These are phyloP conservation scores for Ommatoiulus sabulosus DNA, from an alignment of 2,888 invertebrate species.

Conservation along the genomic window DNA sequence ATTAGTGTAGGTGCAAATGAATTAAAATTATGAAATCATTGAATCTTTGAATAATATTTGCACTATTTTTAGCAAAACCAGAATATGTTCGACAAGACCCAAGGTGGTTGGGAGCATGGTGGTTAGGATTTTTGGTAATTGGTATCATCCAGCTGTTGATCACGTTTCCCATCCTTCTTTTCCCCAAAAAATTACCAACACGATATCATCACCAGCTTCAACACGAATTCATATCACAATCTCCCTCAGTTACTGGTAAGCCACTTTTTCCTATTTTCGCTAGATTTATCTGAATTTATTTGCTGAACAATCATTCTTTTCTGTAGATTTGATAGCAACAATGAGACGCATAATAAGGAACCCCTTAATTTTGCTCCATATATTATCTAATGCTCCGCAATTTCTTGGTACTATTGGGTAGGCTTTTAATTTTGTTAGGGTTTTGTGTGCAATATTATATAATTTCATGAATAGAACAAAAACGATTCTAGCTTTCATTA, in stretches of 20 bases:
- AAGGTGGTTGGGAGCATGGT: slow-evolving; percentile 57
- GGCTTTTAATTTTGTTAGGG: no score
- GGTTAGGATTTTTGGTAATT: slow-evolving; percentile 56
- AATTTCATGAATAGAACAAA: no score
- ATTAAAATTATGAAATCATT: no score
- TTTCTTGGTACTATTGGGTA: slow-evolving; percentile 70
- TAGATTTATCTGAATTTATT: no score
- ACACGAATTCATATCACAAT: background rate
- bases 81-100: slow-evolving; percentile 50
- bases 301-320: background rate
- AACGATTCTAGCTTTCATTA: no score
- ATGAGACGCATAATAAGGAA: slow-evolving; percentile 35
- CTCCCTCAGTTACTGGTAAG: background rate
- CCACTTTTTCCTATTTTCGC: background rate
- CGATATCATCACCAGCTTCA: background rate
- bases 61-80: slow-evolving; percentile 12
- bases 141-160: slow-evolving; percentile 30
- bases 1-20: no score
- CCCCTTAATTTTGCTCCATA: slow-evolving; percentile 38
- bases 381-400: slow-evolving; percentile 31
- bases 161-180: slow-evolving; percentile 42
- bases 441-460: no score
- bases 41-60: no score
- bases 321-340: slow-evolving; percentile 40
- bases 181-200: slow-evolving; percentile 54